Conservation (phyloP, 1,140 invertebrate genomes). For the Meteorus sp. region DNA sequence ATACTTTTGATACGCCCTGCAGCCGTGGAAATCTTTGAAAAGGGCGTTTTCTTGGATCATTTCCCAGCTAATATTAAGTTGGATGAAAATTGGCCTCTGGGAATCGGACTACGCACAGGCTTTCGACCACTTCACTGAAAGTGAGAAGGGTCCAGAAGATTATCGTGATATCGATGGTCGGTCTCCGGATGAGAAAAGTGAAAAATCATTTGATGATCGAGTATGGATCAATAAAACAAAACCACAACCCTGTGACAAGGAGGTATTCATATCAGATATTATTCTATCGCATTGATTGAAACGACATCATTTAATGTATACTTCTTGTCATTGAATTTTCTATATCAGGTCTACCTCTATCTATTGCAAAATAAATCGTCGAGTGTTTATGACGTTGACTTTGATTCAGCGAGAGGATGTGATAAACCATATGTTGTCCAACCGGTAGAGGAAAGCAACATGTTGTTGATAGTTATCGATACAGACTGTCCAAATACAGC, state of each 20-base stretch:
- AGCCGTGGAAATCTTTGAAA: constrained; percentile 56
- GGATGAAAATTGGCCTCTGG: constrained; percentile 55
- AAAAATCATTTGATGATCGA: constrained; percentile 62
- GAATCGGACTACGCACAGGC: constrained; percentile 47
- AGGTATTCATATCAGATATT: constrained; percentile 52
- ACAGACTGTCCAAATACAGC: constrained; percentile 57
- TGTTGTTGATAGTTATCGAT: constrained; percentile 81
- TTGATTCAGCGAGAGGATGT: constrained; percentile 50
- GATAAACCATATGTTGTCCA: constrained; percentile 76
- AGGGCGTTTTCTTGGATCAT: constrained; percentile 56
- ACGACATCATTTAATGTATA: not conserved
- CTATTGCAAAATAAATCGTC: constrained; percentile 46
- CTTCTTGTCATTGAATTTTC: constrained; percentile 4
- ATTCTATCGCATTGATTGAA: not conserved
- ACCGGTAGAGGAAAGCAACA: constrained; percentile 78
- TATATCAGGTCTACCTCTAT: constrained; percentile 50
- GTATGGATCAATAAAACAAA: constrained; percentile 76
- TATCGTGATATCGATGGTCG: constrained; percentile 54
- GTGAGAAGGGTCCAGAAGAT: constrained; percentile 50
- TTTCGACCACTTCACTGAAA: constrained; percentile 48
- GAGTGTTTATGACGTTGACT: constrained; percentile 41
- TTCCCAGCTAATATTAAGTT: constrained; percentile 52
- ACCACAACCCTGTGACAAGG: constrained; percentile 77
- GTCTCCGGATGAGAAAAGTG: constrained; percentile 54
- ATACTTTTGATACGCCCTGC: constrained; percentile 16